A percentile compares a stretch with the other conserved stretches of the same genome.
phyloP scores from a whole-genome alignment of 2,113 vertebrate genomes.

The Phodopus roborovskii region DNA sequence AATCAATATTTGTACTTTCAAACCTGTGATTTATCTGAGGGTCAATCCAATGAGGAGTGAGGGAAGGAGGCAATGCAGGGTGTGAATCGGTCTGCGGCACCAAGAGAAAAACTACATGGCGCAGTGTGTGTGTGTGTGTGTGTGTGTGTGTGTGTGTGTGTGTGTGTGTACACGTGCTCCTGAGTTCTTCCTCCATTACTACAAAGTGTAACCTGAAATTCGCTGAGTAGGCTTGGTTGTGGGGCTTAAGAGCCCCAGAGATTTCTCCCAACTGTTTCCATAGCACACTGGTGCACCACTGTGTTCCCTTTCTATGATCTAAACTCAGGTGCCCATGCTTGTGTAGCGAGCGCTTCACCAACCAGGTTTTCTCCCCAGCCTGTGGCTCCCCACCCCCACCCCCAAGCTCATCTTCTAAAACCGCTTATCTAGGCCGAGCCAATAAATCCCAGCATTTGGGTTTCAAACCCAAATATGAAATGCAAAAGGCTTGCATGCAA shows the following conservation, averaged over 20 bases:
- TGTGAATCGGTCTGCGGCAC: not conserved
- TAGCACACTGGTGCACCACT: too few species aligned
- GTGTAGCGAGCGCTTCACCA: not conserved
- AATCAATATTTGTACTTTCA: not conserved
- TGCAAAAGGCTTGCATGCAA: conserved; percentile 63
- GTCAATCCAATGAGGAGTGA: rapidly evolving
- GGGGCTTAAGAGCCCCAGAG: not conserved
- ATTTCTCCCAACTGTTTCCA: not conserved
- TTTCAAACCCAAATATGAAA: conserved; percentile 55
- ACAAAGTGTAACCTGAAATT: not conserved
- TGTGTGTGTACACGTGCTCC: not conserved
- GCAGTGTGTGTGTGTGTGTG: too few species aligned
- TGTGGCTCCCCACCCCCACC: not conserved
- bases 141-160: too few species aligned
- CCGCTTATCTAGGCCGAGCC: conserved; percentile 39
- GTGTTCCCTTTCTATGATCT: not conserved
- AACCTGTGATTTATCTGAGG: not conserved
- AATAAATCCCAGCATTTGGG: conserved; percentile 33
- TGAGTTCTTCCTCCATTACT: not conserved
- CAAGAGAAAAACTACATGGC: not conserved
- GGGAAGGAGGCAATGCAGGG: not conserved
- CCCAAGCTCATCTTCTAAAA: not conserved
- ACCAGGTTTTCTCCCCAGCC: not conserved
- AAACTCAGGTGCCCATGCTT: not conserved
- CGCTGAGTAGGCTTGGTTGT: not conserved